Evolutionary conservation across 2,888 invertebrate species (phyloP).

Genomic region (Rhamnusium bicolor): DNA sequence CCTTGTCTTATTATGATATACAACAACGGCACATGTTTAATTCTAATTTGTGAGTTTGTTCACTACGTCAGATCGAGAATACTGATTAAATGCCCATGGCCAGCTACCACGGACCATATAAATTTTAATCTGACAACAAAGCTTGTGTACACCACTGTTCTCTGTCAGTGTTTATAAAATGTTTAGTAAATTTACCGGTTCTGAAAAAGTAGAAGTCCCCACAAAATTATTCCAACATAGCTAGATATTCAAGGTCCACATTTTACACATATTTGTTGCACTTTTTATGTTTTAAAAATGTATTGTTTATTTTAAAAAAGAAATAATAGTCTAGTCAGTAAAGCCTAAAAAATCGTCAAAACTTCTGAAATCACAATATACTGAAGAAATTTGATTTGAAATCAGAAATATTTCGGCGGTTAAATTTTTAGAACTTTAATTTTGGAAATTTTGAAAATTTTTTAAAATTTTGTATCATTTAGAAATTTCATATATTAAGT

Average conservation of each 20-base stretch:
- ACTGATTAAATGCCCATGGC: conserved; percentile 59
- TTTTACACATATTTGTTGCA: neutral
- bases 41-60: conserved; percentile 68
- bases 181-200: conserved; percentile 21
- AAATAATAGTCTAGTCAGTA: too few relatives aligned
- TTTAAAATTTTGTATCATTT: too few relatives aligned
- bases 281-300: neutral
- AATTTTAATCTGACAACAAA: conserved; percentile 24
- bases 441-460: too few relatives aligned
- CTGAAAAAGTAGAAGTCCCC: neutral
- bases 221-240: neutral
- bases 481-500: too few relatives aligned
- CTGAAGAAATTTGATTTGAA: too few relatives aligned
- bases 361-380: too few relatives aligned
- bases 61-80: conserved; percentile 64
- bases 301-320: neutral
- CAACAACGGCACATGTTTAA: conserved; percentile 65
- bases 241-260: neutral
- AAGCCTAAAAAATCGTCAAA: too few relatives aligned
- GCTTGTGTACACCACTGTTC: conserved; percentile 4
- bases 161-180: conserved; percentile 20
- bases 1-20: conserved; percentile 61
- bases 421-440: too few relatives aligned
- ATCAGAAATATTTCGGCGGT: too few relatives aligned
- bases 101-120: conserved; percentile 22